Percentiles rank a stretch among this genome's conserved stretches.
These are phyloP conservation scores for Plecturocebus donacophilus DNA, from an alignment of 2,113 vertebrate species.

Conservation along the genomic window DNA sequence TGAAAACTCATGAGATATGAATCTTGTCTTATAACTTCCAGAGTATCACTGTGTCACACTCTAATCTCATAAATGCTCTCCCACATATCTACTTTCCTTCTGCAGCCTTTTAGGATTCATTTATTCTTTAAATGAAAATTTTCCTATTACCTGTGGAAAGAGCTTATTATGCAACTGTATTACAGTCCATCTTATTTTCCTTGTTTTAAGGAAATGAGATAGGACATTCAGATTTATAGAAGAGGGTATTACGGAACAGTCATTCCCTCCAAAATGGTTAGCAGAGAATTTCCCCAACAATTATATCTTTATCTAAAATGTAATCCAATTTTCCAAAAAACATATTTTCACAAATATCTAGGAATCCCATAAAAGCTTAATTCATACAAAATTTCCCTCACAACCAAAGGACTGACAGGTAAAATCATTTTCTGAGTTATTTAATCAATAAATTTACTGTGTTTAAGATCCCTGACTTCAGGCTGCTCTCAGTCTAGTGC, in stretches of 20 bases:
- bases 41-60: not conserved
- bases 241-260: not conserved
- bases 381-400: not conserved
- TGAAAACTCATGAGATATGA: not conserved
- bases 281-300: not conserved
- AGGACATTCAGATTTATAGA: not conserved
- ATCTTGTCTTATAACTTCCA: not conserved
- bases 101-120: not conserved
- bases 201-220: slow-evolving; percentile 10
- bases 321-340: slow-evolving; percentile 4
- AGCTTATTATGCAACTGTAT: not conserved
- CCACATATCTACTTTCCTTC: not conserved
- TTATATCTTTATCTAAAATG: not conserved
- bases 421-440: not conserved
- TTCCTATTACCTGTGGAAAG: not conserved
- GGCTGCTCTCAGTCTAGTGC: not conserved
- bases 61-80: not conserved
- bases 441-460: not conserved
- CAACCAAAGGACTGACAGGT: not conserved
- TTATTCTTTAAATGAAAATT: not conserved
- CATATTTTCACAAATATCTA: not conserved
- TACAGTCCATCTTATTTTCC: not conserved
- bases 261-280: not conserved
- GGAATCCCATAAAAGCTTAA: not conserved
- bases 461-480: not conserved